These are phyloP conservation scores for Eueides isabella DNA, from an alignment of 1,140 invertebrate species.

Conservation along the genomic window DNA sequence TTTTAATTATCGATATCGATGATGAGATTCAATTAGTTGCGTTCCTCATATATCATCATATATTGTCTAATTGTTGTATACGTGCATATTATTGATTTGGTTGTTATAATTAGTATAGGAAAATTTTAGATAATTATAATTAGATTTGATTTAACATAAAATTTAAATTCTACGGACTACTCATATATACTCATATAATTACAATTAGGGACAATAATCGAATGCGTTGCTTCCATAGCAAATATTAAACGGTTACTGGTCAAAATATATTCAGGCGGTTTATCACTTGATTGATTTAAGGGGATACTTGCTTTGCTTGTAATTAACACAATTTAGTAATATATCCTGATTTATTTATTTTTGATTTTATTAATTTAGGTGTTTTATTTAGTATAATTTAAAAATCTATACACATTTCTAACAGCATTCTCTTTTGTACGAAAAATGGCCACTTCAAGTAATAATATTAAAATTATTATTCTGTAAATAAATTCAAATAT, in stretches of 20 bases:
- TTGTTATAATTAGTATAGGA: conserved; percentile 23
- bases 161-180: not conserved
- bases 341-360: too few species aligned
- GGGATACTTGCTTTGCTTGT: too few species aligned
- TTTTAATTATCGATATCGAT: conserved; percentile 70
- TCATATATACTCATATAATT: not conserved
- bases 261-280: not conserved
- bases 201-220: not conserved
- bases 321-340: too few species aligned
- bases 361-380: too few species aligned
- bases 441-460: too few species aligned
- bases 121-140: conserved; percentile 28
- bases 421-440: too few species aligned
- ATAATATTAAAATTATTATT: too few species aligned
- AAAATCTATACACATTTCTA: too few species aligned
- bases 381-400: too few species aligned
- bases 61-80: conserved; percentile 37
- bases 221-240: not conserved
- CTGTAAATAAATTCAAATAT: too few species aligned
- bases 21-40: conserved; percentile 50
- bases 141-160: not conserved
- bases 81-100: conserved; percentile 28
- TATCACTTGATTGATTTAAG: too few species aligned
- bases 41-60: conserved; percentile 31
- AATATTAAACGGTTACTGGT: not conserved